These are phyloP conservation scores for Campoletis sonorensis DNA, from an alignment of 1,140 invertebrate genomes.

Conservation along the genomic window DNA sequence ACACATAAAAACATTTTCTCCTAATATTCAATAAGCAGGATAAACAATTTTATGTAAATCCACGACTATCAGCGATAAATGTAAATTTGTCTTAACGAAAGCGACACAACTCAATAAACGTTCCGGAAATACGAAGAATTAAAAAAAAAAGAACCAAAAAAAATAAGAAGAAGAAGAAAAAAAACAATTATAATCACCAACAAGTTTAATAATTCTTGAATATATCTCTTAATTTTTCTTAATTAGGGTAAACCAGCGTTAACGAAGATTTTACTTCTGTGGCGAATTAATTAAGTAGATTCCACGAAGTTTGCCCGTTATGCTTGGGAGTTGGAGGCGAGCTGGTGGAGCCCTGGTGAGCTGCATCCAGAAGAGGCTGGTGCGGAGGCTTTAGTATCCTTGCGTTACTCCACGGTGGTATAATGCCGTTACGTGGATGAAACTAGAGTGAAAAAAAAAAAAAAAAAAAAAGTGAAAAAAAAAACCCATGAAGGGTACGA, in stretches of 20 bases:
- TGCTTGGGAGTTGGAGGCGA: conserved; percentile 11
- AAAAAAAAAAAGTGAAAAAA: conserved; percentile 54
- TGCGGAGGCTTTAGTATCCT: conserved; percentile 34
- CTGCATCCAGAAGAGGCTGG: conserved; percentile 21
- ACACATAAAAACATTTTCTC: no score
- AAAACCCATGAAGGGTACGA: conserved; percentile 44
- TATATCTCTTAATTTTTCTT: conserved; percentile 62
- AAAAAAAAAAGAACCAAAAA: no score
- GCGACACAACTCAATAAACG: no score
- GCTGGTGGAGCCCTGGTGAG: conserved; percentile 15
- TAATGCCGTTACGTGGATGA: conserved; percentile 43
- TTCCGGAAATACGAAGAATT: not conserved
- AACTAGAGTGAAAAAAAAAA: conserved; percentile 54
- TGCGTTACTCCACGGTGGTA: conserved; percentile 42
- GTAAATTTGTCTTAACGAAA: no score
- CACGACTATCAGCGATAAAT: no score
- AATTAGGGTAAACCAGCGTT: conserved; percentile 67
- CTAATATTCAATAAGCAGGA: no score
- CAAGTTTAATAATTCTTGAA: conserved; percentile 38
- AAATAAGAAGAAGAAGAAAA: no score
- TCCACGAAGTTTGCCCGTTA: conserved; percentile 56
- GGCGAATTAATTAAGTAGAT: conserved; percentile 69
- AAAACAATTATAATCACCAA: not conserved
- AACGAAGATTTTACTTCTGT: conserved; percentile 67
- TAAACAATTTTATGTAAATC: no score